Percentiles rank a stretch among this genome's conserved stretches.
Conservation (phyloP, 2,113 vertebrate species). For the Uria aalge region DNA sequence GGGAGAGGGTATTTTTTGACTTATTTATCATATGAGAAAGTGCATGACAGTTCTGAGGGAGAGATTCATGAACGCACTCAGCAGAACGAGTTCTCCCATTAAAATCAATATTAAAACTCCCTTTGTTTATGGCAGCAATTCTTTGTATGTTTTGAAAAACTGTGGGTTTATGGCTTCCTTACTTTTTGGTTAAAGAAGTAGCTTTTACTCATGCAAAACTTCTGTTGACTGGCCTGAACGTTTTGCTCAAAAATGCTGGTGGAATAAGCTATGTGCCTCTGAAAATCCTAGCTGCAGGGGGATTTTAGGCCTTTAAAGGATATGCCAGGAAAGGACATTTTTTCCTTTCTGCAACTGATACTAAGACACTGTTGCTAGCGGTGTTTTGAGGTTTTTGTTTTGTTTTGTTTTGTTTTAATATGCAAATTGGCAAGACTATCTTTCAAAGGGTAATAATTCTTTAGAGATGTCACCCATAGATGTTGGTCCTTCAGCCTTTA, state of each 20-base stretch:
- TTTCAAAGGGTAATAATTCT: background rate
- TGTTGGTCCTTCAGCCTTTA: background rate
- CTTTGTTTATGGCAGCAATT: background rate
- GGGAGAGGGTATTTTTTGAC: background rate
- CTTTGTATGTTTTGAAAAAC: background rate
- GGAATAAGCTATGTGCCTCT: background rate
- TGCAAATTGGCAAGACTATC: background rate
- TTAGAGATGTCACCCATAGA: background rate
- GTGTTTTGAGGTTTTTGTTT: background rate
- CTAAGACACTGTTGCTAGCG: background rate
- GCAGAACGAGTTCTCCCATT: background rate
- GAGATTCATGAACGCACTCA: background rate
- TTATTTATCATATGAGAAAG: background rate
- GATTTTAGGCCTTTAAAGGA: background rate
- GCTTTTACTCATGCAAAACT: background rate
- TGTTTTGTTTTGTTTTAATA: background rate
- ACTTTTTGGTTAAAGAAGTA: background rate
- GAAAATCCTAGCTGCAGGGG: background rate
- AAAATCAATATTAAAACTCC: background rate
- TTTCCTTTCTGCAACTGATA: background rate
- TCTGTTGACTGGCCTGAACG: background rate
- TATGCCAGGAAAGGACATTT: background rate
- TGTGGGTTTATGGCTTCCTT: background rate
- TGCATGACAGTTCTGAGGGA: background rate
- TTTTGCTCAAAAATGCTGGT: background rate